These are phyloP conservation scores for Cichladusa arquata DNA, from an alignment of 2,113 vertebrate genomes.

Conservation along the genomic window DNA sequence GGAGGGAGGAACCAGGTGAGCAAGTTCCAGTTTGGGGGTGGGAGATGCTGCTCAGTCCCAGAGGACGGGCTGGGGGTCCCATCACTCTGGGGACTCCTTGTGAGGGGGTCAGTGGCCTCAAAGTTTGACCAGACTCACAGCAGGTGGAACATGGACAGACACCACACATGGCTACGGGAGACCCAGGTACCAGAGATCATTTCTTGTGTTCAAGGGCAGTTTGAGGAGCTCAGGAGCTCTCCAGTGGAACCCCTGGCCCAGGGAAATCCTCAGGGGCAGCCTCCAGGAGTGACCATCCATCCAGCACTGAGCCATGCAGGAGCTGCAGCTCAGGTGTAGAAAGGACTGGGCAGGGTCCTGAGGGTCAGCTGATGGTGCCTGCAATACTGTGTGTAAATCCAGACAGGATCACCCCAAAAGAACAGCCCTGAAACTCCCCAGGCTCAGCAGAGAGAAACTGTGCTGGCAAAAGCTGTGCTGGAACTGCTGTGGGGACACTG, in stretches of 20 bases:
- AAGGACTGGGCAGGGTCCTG: background rate
- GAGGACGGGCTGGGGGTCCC: accelerated
- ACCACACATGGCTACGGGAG: accelerated
- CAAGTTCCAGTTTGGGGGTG: too few relatives aligned
- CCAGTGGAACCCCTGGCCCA: accelerated
- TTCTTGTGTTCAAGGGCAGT: background rate
- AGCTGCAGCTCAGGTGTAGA: background rate
- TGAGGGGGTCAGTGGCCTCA: background rate
- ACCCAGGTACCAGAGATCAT: accelerated
- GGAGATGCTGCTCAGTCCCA: background rate
- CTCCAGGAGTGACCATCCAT: background rate
- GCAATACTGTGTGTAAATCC: background rate
- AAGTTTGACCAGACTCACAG: background rate
- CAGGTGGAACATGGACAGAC: background rate
- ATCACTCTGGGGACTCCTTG: background rate
- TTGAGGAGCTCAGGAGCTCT: background rate
- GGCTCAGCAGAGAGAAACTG: background rate
- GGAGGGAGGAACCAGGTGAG: background rate
- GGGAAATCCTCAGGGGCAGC: background rate
- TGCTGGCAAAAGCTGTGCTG: background rate
- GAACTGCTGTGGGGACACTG: background rate
- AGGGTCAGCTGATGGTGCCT: background rate
- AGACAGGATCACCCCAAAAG: background rate
- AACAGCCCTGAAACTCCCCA: background rate
- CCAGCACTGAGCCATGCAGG: background rate